Conservation (phyloP, 1,140 invertebrate genomes). For the Pantala flavescens region DNA sequence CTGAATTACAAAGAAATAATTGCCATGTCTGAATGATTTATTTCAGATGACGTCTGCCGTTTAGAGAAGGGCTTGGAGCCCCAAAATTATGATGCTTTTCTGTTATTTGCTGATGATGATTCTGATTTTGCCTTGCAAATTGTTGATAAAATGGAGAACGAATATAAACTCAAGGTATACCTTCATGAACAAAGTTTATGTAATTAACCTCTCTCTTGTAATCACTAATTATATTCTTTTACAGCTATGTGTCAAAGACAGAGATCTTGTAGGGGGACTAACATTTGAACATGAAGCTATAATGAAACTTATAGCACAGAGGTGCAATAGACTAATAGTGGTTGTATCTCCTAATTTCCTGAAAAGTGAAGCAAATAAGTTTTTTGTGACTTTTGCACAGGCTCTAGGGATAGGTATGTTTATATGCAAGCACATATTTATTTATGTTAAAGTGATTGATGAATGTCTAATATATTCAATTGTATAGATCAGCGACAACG, state of each 20-base stretch:
- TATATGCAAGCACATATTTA: slow-evolving; percentile 13
- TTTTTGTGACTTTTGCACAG: slow-evolving; percentile 60
- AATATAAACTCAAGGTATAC: slow-evolving; percentile 48
- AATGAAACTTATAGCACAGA: slow-evolving; percentile 56
- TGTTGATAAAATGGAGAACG: slow-evolving; percentile 47
- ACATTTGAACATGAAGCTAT: slow-evolving; percentile 57
- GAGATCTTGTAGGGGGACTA: slow-evolving; percentile 51
- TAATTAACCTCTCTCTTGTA: slow-evolving; percentile 16
- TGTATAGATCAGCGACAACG: slow-evolving; percentile 39
- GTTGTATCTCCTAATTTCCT: slow-evolving; percentile 61
- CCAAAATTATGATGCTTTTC: slow-evolving; percentile 56
- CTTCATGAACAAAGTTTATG: slow-evolving; percentile 14
- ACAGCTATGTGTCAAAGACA: slow-evolving; percentile 54
- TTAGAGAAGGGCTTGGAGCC: slow-evolving; percentile 37
- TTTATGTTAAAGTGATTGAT: too few species aligned
- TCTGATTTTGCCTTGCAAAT: slow-evolving; percentile 47
- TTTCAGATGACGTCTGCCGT: slow-evolving; percentile 40
- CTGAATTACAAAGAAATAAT: not conserved
- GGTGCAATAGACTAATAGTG: slow-evolving; percentile 59
- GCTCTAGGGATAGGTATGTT: slow-evolving; percentile 54
- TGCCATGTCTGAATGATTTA: not conserved
- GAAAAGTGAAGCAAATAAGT: slow-evolving; percentile 53
- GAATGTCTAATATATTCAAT: slow-evolving; percentile 24
- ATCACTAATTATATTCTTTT: slow-evolving; percentile 25
- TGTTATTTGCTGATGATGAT: slow-evolving; percentile 60